Percentiles rank a stretch among this genome's conserved stretches.
Evolutionary conservation across 2,888 invertebrate species (phyloP).

Genomic region (Drosophila cognata): DNA sequence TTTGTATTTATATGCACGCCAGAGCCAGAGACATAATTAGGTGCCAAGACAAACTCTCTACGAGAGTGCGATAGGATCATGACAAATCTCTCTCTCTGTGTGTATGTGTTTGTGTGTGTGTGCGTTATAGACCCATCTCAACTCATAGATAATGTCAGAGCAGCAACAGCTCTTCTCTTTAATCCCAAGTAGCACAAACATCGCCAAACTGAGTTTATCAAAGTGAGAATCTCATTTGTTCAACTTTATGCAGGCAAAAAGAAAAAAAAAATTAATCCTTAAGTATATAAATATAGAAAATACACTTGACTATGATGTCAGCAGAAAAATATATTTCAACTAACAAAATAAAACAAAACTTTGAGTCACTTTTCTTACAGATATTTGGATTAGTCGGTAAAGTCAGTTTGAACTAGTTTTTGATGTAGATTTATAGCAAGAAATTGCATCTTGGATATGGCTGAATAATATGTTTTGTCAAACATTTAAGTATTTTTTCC

Average conservation of each 20-base stretch:
- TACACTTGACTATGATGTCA: neutral
- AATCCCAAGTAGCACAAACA: conserved; percentile 9
- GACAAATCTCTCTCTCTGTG: conserved; percentile 57
- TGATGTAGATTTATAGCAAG: neutral
- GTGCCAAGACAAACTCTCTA: conserved; percentile 39
- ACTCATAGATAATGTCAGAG: conserved; percentile 38
- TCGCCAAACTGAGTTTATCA: conserved; percentile 10
- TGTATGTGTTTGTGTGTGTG: neutral
- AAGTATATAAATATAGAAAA: neutral
- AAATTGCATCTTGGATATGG: neutral
- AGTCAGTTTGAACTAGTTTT: neutral
- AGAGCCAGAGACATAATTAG: conserved; percentile 50
- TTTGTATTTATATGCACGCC: conserved; percentile 71
- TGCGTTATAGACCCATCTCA: conserved; percentile 1
- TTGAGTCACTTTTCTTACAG: neutral
- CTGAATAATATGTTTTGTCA: no score
- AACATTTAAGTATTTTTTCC: no score
- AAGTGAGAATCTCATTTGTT: neutral
- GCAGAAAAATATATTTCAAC: neutral
- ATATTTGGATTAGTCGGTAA: neutral
- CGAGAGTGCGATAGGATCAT: conserved; percentile 62
- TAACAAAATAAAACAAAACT: neutral
- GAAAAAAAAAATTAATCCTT: neutral
- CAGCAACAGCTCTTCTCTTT: conserved; percentile 18
- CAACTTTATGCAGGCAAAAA: neutral